Base-by-base conservation (phyloP, 2,797 vertebrate genomes). In the Chaetophractus vellerosus region DNA sequence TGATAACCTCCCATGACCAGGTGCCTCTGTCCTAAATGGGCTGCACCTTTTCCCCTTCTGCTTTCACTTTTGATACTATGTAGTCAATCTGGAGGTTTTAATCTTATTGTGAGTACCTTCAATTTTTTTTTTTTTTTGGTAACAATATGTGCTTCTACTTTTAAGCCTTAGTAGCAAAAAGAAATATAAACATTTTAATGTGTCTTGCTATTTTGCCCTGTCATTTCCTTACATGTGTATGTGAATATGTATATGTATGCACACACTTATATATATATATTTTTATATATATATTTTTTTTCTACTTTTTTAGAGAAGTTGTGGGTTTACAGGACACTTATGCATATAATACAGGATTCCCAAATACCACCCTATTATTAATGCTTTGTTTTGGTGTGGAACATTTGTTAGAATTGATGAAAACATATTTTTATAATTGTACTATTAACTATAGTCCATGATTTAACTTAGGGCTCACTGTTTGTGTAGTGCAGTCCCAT, bases 181-280 rank as follows among this genome's bases (percentile, higher is more conserved):
- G 97, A 98, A 98, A 95, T 89, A 97, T 86, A 97, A 95, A 97
- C 86, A 97, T 98, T 98, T 98, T 98, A 98, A 98, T 98, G 96
- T 97, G 96, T 97, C 75, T 97, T 97, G 96, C 76, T 23, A 15
- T 96, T 98, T 97, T 94, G 31, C 41, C 69, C 76, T 96, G 86
- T 95, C 81, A 97, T 98, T 98, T 98, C 86, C 97, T 98, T 98
- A 97, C 94, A 38, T 18, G 4, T 33, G 8, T 50, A 2, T 52
- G 21, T 36, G 52, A 38, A 33, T 55, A 7, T 74, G 10, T 45
- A 45, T 45, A 45, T 10, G 45, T 45, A 45, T 45, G 5, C 45
- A 45, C 45, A 45, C 8, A 45, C 38, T 4, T 38, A 38, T 38
- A 38, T 38, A 38, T 38, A 45, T 8, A 45, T 45, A 9, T 45